These are phyloP conservation scores for Aix galericulata DNA, from an alignment of 2,113 vertebrate species.

Conservation along the genomic window DNA sequence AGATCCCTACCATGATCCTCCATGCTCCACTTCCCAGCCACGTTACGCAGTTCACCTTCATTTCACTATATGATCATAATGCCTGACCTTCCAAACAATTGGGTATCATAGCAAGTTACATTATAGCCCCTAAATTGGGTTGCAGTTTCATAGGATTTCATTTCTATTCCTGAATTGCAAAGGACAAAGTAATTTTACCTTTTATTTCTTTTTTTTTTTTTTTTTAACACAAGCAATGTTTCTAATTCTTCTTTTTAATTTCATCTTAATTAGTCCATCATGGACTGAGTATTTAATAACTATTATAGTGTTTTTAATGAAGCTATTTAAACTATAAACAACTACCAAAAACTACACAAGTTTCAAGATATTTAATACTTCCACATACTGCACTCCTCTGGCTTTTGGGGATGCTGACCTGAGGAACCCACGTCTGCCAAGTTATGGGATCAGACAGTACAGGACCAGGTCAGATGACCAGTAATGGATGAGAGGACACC, in stretches of 20 bases:
- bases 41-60: neutral
- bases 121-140: neutral
- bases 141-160: neutral
- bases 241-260: neutral
- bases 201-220: neutral
- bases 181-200: neutral
- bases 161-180: neutral
- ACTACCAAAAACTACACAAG: neutral
- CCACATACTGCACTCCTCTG: neutral
- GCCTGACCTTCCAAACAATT: neutral
- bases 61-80: neutral
- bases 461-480: neutral
- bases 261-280: neutral
- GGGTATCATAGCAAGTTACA: neutral
- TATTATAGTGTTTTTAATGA: neutral
- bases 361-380: neutral
- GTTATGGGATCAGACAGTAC: neutral
- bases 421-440: neutral
- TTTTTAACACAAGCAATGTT: neutral
- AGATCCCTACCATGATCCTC: neutral
- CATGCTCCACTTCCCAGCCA: neutral
- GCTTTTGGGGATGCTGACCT: rapidly evolving
- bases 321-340: neutral
- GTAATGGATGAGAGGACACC: neutral
- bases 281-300: neutral